Evolutionary conservation across 2,797 vertebrate species (phyloP).

Genomic region (Urophycis tenuis): DNA sequence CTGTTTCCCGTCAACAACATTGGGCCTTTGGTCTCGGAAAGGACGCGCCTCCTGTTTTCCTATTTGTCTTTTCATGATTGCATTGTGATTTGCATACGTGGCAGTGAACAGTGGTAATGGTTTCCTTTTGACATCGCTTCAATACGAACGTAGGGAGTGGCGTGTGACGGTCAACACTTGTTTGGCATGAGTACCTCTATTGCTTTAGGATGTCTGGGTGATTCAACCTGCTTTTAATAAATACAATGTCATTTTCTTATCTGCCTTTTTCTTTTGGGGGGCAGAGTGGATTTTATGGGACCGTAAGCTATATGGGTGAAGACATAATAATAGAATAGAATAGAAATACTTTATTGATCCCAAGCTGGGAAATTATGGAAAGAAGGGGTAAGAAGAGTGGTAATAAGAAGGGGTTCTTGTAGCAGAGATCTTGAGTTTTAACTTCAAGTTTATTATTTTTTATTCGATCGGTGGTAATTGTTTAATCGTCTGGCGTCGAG

Average conservation of each 20-base stretch:
- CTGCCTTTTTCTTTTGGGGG: conserved; percentile 28
- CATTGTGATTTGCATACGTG: conserved; percentile 52
- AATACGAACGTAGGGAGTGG: conserved; percentile 34
- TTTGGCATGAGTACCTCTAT: conserved; percentile 60
- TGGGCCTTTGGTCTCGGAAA: conserved; percentile 44
- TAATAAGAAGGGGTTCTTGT: too few relatives aligned
- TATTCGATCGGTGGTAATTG: neutral
- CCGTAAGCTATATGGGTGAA: neutral
- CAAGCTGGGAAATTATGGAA: too few relatives aligned
- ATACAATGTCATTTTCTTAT: conserved; percentile 62
- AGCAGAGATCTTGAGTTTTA: too few relatives aligned
- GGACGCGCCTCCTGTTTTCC: conserved; percentile 53
- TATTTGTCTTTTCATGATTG: conserved; percentile 41
- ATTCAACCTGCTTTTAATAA: conserved; percentile 71
- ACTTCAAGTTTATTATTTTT: neutral
- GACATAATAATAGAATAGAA: neutral
- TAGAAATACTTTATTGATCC: too few relatives aligned
- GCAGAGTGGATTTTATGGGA: neutral
- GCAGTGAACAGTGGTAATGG: conserved; percentile 28
- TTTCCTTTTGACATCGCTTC: conserved; percentile 53
- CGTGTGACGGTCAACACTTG: conserved; percentile 50
- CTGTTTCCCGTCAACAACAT: conserved; percentile 27
- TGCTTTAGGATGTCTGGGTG: conserved; percentile 59
- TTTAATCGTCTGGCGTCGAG: too few relatives aligned
- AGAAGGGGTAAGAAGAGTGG: too few relatives aligned